These are phyloP conservation scores for Ceramica pisi DNA, from an alignment of 2,888 invertebrate genomes.

Conservation along the genomic window DNA sequence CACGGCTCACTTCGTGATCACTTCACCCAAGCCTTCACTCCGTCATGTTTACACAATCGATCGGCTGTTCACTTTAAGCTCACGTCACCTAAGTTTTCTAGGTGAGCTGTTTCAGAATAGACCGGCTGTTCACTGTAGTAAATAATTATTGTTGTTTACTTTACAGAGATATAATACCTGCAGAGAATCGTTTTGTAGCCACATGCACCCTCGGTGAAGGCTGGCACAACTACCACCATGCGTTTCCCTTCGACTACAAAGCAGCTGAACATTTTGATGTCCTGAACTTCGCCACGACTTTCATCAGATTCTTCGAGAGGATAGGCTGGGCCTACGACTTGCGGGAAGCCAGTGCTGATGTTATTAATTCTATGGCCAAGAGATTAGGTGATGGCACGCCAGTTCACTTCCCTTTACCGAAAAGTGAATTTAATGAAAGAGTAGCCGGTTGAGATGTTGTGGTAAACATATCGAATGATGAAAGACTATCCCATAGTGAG, in stretches of 20 bases:
- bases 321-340: conserved; percentile 88
- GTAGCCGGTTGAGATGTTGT: conserved; percentile 56
- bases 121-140: not conserved
- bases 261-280: conserved; percentile 90
- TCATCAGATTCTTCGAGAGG: conserved; percentile 82
- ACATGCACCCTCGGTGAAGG: conserved; percentile 92
- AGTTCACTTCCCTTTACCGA: conserved; percentile 77
- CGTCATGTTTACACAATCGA: too few relatives aligned
- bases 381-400: conserved; percentile 86
- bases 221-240: conserved; percentile 95
- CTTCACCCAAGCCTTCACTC: too few relatives aligned
- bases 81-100: too few relatives aligned
- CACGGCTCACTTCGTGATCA: too few relatives aligned
- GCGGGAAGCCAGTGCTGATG: conserved; percentile 82
- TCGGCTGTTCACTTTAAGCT: too few relatives aligned
- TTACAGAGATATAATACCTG: conserved; percentile 91
- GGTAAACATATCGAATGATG: not conserved
- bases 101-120: too few relatives aligned
- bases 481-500: conserved; percentile 4
- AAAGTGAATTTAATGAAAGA: conserved; percentile 59
- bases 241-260: conserved; percentile 93
- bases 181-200: conserved; percentile 92
- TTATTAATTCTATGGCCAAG: conserved; percentile 84
- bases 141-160: not conserved
- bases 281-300: conserved; percentile 83